Evolutionary conservation across 2,888 invertebrate species (phyloP), one percentile per base, ranked within the genome.

Genomic region (Empis livida): DNA sequence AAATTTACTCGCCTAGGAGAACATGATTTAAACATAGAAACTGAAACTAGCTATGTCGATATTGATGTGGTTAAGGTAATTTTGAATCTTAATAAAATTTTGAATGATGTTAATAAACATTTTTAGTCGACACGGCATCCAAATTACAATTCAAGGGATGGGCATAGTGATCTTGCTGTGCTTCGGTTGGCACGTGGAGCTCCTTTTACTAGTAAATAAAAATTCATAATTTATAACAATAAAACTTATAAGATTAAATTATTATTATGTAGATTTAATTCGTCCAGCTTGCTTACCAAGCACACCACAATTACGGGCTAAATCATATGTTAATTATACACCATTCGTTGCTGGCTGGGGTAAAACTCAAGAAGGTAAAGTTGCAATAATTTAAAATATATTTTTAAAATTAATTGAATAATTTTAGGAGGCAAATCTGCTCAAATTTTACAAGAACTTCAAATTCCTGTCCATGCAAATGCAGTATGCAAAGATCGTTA

Each of bases 131-230:
- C 54, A 10, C 15, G 47, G 5, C 61, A 69, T 58, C 56, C 64
- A 0, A 31, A 57, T 1, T 68, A 69, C 35, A 60, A 58, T 43
- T 41, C 48, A 2, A 48, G 50, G 1, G 64, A 74, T 17, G 81
- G 75, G 55, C 77, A 77, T 42, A 83, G 84, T 57, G 93, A 94
- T 62, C 82, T 94, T 49, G 91, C 84, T 0, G 62, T 94, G 2
- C 63, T 93, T 0, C 75, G 76, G 49, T 65, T 90, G 44, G 68
- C 72, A 4, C 59, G 65, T 1, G 73, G 78, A 2, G 76, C 80
- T 0, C 55, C 67, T 2, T 79, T 78, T 49, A 71, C 78, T 6
- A 50, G 82, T 81, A 57, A 13, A 31, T 14, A 37, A n/a, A 14
- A 37, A 8, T 37, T 4, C 5, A 37, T 2, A 37, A 9, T 37